These are phyloP conservation scores for Hydraecia micacea DNA, from an alignment of 2,888 invertebrate genomes.

Conservation along the genomic window DNA sequence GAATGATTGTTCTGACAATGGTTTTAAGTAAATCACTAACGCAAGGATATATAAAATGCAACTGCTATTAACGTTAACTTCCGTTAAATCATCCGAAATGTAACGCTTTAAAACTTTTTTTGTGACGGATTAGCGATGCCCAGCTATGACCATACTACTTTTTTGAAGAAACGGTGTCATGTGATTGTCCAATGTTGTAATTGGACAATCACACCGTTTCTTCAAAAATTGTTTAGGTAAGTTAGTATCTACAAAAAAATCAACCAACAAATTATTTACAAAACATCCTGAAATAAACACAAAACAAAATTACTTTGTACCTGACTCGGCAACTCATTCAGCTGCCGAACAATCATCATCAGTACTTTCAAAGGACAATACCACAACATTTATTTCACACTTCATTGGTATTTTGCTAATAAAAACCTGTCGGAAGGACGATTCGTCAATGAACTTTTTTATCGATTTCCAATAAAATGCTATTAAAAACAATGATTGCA, in stretches of 20 bases:
- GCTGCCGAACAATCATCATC: neutral
- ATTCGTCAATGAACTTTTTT: conserved; percentile 27
- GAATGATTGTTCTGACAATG: no score
- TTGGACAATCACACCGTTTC: no score
- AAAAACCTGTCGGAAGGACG: conserved; percentile 24
- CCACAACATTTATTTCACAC: conserved; percentile 35
- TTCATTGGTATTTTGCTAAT: conserved; percentile 19
- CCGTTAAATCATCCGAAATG: neutral
- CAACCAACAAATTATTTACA: neutral
- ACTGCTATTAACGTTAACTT: no score
- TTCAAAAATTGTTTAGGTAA: neutral
- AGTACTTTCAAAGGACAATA: conserved; percentile 29
- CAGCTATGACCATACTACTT: neutral
- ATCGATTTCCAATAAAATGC: conserved; percentile 10
- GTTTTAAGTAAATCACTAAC: no score
- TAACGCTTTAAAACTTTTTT: neutral
- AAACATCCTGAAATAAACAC: neutral
- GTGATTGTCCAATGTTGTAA: neutral
- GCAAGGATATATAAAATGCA: no score
- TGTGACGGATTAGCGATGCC: no score
- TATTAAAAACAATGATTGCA: conserved; percentile 4
- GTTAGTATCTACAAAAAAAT: neutral
- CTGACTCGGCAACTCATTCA: conserved; percentile 12
- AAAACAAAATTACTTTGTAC: neutral
- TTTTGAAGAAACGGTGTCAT: neutral